These are phyloP conservation scores for Cancer borealis DNA, from an alignment of 2,888 invertebrate species.

Conservation along the genomic window DNA sequence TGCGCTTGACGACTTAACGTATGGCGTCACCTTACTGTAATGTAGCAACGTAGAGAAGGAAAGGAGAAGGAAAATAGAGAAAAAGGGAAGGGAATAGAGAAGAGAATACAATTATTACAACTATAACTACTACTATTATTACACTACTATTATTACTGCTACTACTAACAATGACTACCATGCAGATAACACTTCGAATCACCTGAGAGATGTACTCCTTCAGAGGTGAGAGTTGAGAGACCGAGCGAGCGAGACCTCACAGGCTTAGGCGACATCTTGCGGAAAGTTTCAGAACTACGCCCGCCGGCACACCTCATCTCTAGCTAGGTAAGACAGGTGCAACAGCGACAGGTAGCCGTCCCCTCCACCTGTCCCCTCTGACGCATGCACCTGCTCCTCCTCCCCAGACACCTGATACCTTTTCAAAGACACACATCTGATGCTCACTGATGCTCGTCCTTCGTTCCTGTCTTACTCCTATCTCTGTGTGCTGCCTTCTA, in stretches of 20 bases:
- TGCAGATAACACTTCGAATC: background rate
- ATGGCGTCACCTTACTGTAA: background rate
- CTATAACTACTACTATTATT: background rate
- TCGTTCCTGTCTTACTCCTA: background rate
- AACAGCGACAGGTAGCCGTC: background rate
- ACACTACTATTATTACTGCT: background rate
- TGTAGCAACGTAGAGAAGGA: too few species aligned
- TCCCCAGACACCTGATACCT: background rate
- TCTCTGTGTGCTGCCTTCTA: background rate
- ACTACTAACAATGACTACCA: background rate
- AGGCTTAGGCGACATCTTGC: background rate
- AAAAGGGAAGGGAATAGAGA: too few species aligned
- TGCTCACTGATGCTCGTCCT: background rate
- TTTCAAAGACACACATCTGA: background rate
- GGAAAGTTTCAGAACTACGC: background rate
- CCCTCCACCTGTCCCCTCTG: constrained; percentile 25
- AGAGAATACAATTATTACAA: background rate
- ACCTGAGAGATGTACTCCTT: background rate
- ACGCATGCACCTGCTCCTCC: background rate
- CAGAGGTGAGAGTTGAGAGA: background rate
- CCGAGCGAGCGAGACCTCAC: background rate
- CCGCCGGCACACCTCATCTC: background rate
- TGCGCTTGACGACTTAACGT: background rate
- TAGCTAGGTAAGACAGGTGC: background rate
- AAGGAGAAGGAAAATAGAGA: background rate